Evolutionary conservation across 2,113 vertebrate genomes (phyloP).

Genomic region (Perca schrenkii): DNA sequence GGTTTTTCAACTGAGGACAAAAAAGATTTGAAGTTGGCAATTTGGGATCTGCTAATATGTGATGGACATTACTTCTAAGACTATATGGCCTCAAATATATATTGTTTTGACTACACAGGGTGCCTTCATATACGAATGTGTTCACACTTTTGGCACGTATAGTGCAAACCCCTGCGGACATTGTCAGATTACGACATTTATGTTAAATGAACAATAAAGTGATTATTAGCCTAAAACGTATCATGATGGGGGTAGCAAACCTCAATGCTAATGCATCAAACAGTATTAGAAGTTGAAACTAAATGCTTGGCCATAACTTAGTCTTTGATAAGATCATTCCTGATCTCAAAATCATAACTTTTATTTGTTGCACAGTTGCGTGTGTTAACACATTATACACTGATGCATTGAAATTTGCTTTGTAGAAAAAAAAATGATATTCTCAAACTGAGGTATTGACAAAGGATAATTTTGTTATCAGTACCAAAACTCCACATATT

Average conservation of each 20-base stretch:
- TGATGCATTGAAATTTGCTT: background rate
- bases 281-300: background rate
- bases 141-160: background rate
- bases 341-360: background rate
- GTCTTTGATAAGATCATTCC: background rate
- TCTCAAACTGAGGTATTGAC: background rate
- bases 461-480: background rate
- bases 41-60: background rate
- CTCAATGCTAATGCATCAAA: background rate
- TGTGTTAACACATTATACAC: background rate
- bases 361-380: background rate
- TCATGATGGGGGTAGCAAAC: background rate
- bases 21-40: background rate
- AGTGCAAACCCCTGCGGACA: background rate
- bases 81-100: background rate
- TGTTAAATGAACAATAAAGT: background rate
- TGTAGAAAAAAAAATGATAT: background rate
- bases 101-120: background rate
- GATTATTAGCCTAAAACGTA: background rate
- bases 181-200: background rate
- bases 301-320: background rate
- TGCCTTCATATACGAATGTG: background rate
- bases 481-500: constrained; percentile 8
- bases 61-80: background rate
- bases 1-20: background rate